These are phyloP conservation scores for Burhinus bistriatus DNA, from an alignment of 2,113 vertebrate species.

Conservation along the genomic window DNA sequence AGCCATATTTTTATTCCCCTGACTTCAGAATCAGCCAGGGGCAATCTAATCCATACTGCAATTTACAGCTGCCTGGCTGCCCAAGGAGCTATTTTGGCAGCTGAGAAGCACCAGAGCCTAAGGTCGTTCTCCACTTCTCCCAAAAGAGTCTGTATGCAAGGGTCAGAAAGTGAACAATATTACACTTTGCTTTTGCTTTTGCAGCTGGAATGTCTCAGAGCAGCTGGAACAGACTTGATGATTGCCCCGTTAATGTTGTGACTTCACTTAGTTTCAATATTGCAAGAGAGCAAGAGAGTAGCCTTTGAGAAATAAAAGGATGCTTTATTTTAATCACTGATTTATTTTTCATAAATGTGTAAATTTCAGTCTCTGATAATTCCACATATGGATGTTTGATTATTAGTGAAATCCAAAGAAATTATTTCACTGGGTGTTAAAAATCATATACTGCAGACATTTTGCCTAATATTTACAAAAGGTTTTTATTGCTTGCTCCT, in stretches of 20 bases:
- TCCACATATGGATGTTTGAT: background rate
- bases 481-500: background rate
- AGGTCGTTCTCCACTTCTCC: slow-evolving; percentile 36
- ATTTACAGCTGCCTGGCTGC: background rate
- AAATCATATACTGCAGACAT: background rate
- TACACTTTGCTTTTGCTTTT: background rate
- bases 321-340: background rate
- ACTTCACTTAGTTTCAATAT: background rate
- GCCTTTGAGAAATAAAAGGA: background rate
- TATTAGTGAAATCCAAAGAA: background rate
- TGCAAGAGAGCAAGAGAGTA: background rate
- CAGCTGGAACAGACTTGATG: background rate
- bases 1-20: slow-evolving; percentile 33
- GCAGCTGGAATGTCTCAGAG: background rate
- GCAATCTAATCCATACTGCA: slow-evolving; percentile 40
- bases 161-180: slow-evolving; percentile 17
- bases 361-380: background rate
- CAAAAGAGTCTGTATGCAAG: background rate
- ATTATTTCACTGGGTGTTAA: background rate
- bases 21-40: slow-evolving; percentile 30
- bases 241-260: background rate
- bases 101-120: slow-evolving; percentile 16
- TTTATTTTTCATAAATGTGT: background rate
- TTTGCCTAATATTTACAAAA: background rate
- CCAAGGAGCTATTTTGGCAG: slow-evolving; percentile 15